Evolutionary conservation across 2,888 invertebrate species (phyloP).

Genomic region (Agrenia bidenticulata): DNA sequence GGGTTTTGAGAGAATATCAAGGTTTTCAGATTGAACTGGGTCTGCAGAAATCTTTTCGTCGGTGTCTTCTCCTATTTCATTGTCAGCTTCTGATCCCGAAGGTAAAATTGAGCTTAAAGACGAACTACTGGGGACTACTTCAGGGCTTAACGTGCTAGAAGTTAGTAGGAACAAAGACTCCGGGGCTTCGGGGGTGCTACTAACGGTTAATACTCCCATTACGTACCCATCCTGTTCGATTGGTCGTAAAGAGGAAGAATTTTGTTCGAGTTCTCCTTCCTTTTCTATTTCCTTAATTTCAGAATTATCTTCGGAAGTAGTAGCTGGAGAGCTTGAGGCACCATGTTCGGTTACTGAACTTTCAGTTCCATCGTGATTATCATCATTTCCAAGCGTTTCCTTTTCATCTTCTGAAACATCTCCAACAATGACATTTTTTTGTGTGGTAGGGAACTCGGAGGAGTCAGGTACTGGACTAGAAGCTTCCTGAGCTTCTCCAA

Average conservation of each 20-base stretch:
- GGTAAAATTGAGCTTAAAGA: background rate
- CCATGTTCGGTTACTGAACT: no score
- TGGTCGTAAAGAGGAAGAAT: background rate
- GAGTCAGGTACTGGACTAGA: background rate
- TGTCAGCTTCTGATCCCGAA: slow-evolving; percentile 7
- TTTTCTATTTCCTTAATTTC: no score
- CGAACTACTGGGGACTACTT: background rate
- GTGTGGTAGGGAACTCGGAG: no score
- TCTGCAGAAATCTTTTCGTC: background rate
- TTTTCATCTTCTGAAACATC: no score
- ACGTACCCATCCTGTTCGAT: slow-evolving; percentile 13
- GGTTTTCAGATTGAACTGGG: background rate
- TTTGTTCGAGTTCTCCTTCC: no score
- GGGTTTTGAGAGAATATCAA: background rate
- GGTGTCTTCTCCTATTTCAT: slow-evolving; percentile 13
- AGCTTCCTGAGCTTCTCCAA: no score
- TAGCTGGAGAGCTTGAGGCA: no score
- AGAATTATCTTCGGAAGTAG: background rate
- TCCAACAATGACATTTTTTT: no score
- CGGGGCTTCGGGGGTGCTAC: slow-evolving; percentile 34
- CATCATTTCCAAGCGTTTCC: background rate
- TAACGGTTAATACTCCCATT: slow-evolving; percentile 32
- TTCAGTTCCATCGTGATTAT: slow-evolving; percentile 10
- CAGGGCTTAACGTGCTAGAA: slow-evolving; percentile 24
- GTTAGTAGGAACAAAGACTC: slow-evolving; percentile 28